These are phyloP conservation scores for Acropora yongei DNA, from an alignment of 64 coral and sea anemone species.

Conservation along the genomic window DNA sequence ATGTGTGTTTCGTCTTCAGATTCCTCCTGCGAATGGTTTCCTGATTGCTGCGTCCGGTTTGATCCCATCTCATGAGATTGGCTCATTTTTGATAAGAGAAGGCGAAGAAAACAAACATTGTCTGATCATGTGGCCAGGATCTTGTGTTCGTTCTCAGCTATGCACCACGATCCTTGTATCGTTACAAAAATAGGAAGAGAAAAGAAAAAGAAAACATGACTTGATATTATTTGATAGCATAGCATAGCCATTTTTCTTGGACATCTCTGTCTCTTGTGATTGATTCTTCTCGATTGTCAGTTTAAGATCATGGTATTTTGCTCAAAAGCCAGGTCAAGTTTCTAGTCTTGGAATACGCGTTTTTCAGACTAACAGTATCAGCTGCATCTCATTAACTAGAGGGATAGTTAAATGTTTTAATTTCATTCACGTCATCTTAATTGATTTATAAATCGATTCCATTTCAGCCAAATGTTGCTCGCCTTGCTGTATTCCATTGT, in stretches of 20 bases:
- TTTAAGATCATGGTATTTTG: no score
- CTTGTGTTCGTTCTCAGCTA: no score
- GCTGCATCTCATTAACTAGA: background rate
- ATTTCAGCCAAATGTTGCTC: conserved; percentile 48
- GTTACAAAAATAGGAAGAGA: no score
- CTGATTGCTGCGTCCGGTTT: background rate
- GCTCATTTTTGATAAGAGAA: background rate
- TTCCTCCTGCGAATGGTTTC: background rate
- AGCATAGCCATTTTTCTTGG: no score
- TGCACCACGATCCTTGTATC: no score
- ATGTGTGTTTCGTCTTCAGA: conserved; percentile 4
- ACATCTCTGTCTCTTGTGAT: no score
- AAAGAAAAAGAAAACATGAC: no score
- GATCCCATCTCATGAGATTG: background rate
- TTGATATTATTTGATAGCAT: no score
- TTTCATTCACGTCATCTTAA: background rate
- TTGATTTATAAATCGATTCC: background rate
- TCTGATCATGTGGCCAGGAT: background rate
- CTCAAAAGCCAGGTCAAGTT: no score
- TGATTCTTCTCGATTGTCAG: no score
- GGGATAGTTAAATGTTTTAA: background rate
- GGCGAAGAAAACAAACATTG: background rate
- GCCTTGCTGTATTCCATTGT: conserved; percentile 28
- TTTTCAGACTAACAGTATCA: background rate
- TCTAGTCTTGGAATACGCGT: background rate